Percentiles rank a stretch among this genome's conserved stretches.
These are phyloP conservation scores for Taxidea taxus DNA, from an alignment of 2,113 vertebrate species.

Conservation along the genomic window DNA sequence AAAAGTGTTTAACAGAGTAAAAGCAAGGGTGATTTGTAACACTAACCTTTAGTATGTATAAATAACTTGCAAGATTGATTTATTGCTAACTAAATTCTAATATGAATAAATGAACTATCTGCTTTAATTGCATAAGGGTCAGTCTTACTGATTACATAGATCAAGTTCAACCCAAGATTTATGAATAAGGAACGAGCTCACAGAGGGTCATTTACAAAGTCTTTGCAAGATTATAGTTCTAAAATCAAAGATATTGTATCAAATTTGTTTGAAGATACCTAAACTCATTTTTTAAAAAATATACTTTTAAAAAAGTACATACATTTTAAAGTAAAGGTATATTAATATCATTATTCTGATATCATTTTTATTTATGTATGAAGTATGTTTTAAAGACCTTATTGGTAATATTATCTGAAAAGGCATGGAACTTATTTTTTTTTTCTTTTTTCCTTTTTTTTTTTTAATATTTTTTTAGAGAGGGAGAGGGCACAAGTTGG, in stretches of 20 bases:
- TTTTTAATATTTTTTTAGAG: background rate
- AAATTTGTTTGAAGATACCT: background rate
- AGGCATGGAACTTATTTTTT: background rate
- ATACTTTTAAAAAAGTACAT: background rate
- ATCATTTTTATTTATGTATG: background rate
- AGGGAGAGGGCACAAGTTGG: background rate
- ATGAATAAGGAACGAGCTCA: background rate
- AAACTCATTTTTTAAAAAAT: background rate
- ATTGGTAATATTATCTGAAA: background rate
- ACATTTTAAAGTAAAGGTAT: background rate
- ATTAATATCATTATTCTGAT: background rate
- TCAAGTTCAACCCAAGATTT: background rate
- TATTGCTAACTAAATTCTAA: constrained; percentile 39
- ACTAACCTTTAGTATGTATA: background rate
- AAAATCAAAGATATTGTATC: background rate
- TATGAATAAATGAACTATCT: constrained; percentile 44
- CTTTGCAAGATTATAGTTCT: background rate
- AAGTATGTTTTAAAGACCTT: background rate
- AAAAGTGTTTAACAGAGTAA: background rate
- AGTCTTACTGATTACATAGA: background rate
- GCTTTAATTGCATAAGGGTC: constrained; percentile 38
- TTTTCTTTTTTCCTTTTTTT: background rate
- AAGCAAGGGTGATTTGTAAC: background rate
- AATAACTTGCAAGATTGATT: background rate
- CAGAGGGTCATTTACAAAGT: background rate